phyloP scores from a whole-genome alignment of 2,888 invertebrate species.

The Colostygia pectinataria region DNA sequence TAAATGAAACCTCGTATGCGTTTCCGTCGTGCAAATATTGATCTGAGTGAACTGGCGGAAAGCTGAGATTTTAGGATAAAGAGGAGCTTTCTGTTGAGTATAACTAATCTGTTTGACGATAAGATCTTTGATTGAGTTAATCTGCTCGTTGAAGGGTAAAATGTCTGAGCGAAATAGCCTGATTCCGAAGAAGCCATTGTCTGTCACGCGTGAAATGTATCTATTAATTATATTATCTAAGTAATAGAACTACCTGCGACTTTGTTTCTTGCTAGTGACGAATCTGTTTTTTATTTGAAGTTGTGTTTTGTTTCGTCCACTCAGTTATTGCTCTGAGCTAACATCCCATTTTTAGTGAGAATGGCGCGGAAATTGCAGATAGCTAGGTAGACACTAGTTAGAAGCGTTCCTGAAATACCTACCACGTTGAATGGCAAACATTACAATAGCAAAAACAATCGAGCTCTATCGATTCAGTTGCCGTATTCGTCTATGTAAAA shows the following conservation, averaged over 20 bases:
- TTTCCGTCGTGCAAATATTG: constrained; percentile 29
- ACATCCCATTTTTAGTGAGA: too few relatives aligned
- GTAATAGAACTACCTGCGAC: too few relatives aligned
- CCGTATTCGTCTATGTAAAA: neutral
- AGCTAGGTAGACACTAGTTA: too few relatives aligned
- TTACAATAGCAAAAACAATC: too few relatives aligned
- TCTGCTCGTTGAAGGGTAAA: constrained; percentile 7
- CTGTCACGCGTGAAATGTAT: neutral
- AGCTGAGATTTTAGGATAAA: constrained; percentile 16
- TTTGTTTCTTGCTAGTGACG: too few relatives aligned
- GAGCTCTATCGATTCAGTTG: neutral
- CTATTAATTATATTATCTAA: too few relatives aligned
- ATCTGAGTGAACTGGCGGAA: constrained; percentile 16
- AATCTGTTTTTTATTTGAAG: too few relatives aligned
- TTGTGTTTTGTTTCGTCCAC: too few relatives aligned
- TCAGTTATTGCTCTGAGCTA: too few relatives aligned
- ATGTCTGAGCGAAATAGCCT: constrained; percentile 1
- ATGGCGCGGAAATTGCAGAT: too few relatives aligned
- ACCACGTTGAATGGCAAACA: too few relatives aligned
- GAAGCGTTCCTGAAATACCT: too few relatives aligned
- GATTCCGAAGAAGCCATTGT: constrained; percentile 2
- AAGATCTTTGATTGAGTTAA: constrained; percentile 12
- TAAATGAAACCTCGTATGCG: constrained; percentile 3
- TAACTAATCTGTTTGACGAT: constrained; percentile 21
- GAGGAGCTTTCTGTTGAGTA: constrained; percentile 1